Evolutionary conservation across 2,797 vertebrate genomes (phyloP), one percentile per base, ranked within the genome.

Genomic region (Sebastes elongatus): DNA sequence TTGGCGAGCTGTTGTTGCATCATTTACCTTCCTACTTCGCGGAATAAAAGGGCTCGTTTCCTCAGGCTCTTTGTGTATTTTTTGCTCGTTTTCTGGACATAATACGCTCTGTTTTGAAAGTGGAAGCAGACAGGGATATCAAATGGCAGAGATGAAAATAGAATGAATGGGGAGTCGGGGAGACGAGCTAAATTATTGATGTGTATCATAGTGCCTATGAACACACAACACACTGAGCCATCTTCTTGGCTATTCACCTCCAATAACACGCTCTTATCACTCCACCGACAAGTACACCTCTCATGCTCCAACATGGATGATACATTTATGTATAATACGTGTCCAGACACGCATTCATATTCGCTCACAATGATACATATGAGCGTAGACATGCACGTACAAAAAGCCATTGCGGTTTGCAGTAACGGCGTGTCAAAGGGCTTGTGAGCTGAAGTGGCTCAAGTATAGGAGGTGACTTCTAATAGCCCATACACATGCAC

Each of bases 101-200:
- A 90, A 90, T 89, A 70, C n/a, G 7, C 53, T 75, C 27, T 75
- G 85, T 90, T 82, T 89, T 79, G 78, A 89, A 81, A 80, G 85
- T 74, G 91, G 92, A 92, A 88, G 87, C 80, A 72, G 78, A 82
- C 82, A 59, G 86, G 89, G 92, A 92, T 93, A 94, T 94, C 92
- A 92, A 94, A 93, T 93, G 87, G 91, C 90, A 90, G 70, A 84
- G 88, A 92, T 93, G 90, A 91, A 94, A 94, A 94, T 89, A 90
- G 92, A 94, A 93, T 86, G 92, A 91, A 91, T 81, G 76, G 83
- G 87, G 71, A 86, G 75, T 55, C 52, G 87, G 87, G 74, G 80
- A 88, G 88, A 88, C 53, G 0, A 64, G 78, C 76, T 93, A 80
- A 93, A 94, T 94, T 90, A 95, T 94, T 93, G 89, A 94, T 89